Base-by-base conservation (phyloP, 1,140 invertebrate species). In the Matsumurasca onukii region DNA sequence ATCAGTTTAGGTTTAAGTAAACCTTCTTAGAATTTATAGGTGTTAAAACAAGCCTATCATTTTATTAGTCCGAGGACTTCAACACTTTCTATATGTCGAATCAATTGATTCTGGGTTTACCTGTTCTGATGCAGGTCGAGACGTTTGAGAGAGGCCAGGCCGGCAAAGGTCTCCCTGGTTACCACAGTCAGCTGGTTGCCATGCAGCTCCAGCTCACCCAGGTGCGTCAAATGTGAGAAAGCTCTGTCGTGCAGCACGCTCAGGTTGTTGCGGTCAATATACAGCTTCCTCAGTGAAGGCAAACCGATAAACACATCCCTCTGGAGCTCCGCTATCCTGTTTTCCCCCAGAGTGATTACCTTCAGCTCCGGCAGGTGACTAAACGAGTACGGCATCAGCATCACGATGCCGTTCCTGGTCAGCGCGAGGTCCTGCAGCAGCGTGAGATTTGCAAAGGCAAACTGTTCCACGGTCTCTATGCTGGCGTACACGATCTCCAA, bases 211-310 rank as follows among this genome's bases (percentile, higher is more conserved):
- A 93, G 80, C 71, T 89, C 88, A 20, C 86, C 81, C 2, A 92
- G 78, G 34, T 83, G 81, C 1, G 79, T 80, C 71, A 91, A 80
- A 67, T 89, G 83, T 57, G 83, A 83, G 75, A 92, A 91, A 0
- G 90, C 87, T 13, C 84, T 82, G 65, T 91, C 89, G 70, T 87
- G 87, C 52, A 93, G 79, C 12, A 83, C 80, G n/a, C 85, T 85
- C 59, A 93, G 86, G 74, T 90, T 89, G 76, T 93, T 93, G 22
- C 84, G 82, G 63, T 86, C 86, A 30, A 93, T 78, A 69, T 82
- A 83, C 13, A 93, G 79, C 59, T 85, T 84, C 62, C 84, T 82
- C 63, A 92, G 79, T n/a, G 82, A 82, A 0, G 89, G 88, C 22
- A 92, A 75, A 75, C 89, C 85, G 1, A 85, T 82, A 77, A 93